Evolutionary conservation across 92 coral and sea anemone species (phyloP).

Genomic region (Epizoanthus stellaris): DNA sequence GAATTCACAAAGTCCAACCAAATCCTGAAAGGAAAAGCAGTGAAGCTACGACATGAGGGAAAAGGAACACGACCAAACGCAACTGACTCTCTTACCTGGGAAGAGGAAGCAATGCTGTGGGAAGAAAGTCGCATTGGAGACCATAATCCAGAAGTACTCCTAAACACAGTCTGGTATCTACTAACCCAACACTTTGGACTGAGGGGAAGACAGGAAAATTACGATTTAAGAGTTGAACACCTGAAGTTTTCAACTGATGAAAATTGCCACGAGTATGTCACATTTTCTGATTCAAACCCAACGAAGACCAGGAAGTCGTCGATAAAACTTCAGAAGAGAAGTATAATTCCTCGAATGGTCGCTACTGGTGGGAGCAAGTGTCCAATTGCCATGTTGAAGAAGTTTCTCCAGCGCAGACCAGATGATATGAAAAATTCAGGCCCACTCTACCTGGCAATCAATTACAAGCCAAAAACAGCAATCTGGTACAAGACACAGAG

Average conservation of each 20-base stretch:
- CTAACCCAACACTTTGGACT: conserved; percentile 15
- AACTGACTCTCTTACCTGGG: background rate
- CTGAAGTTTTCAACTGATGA: background rate
- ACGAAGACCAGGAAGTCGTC: conserved; percentile 49
- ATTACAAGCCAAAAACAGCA: conserved; percentile 22
- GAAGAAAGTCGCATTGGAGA: conserved; percentile 4
- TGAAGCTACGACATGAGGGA: background rate
- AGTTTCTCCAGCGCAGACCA: conserved; percentile 22
- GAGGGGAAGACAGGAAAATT: conserved; percentile 28
- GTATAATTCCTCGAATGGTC: conserved; percentile 37
- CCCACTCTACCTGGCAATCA: conserved; percentile 22
- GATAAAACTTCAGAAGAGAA: conserved; percentile 17
- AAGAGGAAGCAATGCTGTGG: conserved; percentile 14
- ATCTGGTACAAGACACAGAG: conserved; percentile 43
- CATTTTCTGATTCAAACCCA: background rate
- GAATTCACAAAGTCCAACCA: conserved; percentile 53
- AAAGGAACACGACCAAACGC: conserved; percentile 32
- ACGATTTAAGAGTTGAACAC: conserved; percentile 17
- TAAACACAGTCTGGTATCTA: background rate
- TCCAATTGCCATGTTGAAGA: background rate
- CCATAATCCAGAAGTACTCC: conserved; percentile 2
- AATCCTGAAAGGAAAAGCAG: conserved; percentile 11
- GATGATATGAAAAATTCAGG: conserved; percentile 36
- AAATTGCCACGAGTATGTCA: too few relatives aligned
- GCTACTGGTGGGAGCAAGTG: conserved; percentile 9